Evolutionary conservation across 2,797 vertebrate genomes (phyloP).

Genomic region (Myotis vivesi): DNA sequence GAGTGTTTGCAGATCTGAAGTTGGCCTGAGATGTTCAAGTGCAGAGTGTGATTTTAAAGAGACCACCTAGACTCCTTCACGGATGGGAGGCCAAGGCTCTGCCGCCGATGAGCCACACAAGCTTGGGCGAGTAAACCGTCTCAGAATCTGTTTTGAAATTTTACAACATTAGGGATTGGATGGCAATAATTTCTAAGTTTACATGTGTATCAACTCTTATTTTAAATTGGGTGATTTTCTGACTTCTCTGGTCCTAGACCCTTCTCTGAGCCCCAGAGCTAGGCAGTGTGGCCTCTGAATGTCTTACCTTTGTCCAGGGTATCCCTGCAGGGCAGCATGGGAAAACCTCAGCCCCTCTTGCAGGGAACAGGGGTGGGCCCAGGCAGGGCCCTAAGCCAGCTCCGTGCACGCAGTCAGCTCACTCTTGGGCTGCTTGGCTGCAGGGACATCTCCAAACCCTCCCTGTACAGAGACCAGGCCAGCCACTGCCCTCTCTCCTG

Average conservation of each 20-base stretch:
- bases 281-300: fast-evolving
- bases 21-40: neutral
- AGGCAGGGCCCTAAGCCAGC: neutral
- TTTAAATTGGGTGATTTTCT: neutral
- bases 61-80: neutral
- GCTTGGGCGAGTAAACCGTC: neutral
- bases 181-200: neutral
- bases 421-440: neutral
- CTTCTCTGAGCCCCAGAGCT: neutral
- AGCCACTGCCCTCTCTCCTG: too few relatives aligned
- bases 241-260: neutral
- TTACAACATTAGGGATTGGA: neutral
- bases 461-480: neutral
- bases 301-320: too few relatives aligned
- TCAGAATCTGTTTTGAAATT: neutral
- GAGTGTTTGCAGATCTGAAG: constrained; percentile 47
- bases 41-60: neutral
- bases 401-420: neutral
- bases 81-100: neutral
- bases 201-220: neutral
- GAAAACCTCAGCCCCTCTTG: neutral
- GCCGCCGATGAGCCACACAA: neutral
- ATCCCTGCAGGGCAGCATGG: neutral
- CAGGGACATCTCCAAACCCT: too few relatives aligned
- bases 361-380: neutral